phyloP scores from a whole-genome alignment of 2,888 invertebrate genomes.

The Pseudanteris insignis region DNA sequence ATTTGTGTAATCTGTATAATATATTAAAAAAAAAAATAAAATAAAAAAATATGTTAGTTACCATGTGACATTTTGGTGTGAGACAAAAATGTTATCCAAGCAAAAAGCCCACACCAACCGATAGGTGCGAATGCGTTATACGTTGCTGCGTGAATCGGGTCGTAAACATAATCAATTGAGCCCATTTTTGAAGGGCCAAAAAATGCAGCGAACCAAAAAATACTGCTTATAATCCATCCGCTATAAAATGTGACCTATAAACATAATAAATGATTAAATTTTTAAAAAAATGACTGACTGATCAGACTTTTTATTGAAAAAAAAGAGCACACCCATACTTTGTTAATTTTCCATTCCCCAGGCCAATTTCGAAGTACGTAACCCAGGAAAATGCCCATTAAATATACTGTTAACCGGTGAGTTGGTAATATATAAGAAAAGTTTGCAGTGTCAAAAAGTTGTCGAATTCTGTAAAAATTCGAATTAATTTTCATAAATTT shows the following conservation, averaged over 20 bases:
- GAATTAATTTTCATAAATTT: no score
- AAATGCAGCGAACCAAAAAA: conserved; percentile 69
- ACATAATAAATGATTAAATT: no score
- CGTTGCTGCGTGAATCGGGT: conserved; percentile 73
- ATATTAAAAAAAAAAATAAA: no score
- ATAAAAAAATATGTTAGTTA: conserved; percentile 40
- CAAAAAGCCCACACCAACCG: conserved; percentile 74
- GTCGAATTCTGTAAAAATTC: conserved; percentile 70
- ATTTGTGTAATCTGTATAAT: no score
- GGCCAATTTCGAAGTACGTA: conserved; percentile 69
- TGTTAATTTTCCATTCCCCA: conserved; percentile 65
- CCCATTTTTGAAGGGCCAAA: conserved; percentile 75
- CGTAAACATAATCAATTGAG: conserved; percentile 71
- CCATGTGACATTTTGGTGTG: conserved; percentile 70
- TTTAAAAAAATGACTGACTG: no score
- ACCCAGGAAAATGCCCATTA: conserved; percentile 74
- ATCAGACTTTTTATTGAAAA: no score
- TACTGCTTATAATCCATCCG: conserved; percentile 70
- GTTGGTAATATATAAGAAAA: conserved; percentile 75
- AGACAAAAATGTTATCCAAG: conserved; percentile 75
- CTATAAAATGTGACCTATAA: conserved; percentile 67
- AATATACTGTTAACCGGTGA: conserved; percentile 75
- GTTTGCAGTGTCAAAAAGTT: conserved; percentile 75
- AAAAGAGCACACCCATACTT: no score
- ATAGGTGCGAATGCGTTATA: conserved; percentile 78